Evolutionary conservation across 1,140 invertebrate species (phyloP), one percentile per base, ranked within the genome.

Genomic region (Protaetia brevitarsis): DNA sequence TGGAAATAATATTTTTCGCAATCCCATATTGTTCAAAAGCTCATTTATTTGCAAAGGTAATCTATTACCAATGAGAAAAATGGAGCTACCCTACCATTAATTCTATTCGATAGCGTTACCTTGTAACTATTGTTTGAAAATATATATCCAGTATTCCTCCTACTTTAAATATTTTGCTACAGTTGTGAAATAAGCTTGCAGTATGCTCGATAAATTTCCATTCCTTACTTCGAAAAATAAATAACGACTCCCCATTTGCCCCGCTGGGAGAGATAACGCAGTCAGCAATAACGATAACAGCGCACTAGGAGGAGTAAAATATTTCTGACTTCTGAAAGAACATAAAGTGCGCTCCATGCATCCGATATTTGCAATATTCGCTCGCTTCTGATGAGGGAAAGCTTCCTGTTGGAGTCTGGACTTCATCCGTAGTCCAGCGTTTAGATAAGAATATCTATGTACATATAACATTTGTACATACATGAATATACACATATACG

Each of bases 221-320:
- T 37, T 37, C 16, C 16, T 6, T 37, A 11, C 34, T 37, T 37
- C 10, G 34, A 37, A 16, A 37, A 37, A 11, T 37, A 37, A n/a
- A n/a, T 37, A 37, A 8, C 16, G 34, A 11, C 10, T n/a, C 34
- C n/a, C 5, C 34, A 51, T 51, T 51, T 19, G 6, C 8, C 2
- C 5, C 41, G 19, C 21, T 51, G 13, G 13, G 16, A 7, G 26
- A 51, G 10, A 51, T 51, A 23, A 23, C 26, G 2, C 13, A 51
- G 13, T 51, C 41, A 51, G 41, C 41, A 23, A 23, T 51, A 51
- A 23, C 16, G 41, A 51, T 51, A 51, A 51, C 41, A 23, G n/a
- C 26, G 41, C 41, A 51, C 19, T 16, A 11, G 19, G 21, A 23
- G 16, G 26, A 16, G 11, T 51, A 51, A 51, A 23, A 51, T 51